These are phyloP conservation scores for Camelus bactrianus DNA, from an alignment of 2,113 vertebrate genomes.

Conservation along the genomic window DNA sequence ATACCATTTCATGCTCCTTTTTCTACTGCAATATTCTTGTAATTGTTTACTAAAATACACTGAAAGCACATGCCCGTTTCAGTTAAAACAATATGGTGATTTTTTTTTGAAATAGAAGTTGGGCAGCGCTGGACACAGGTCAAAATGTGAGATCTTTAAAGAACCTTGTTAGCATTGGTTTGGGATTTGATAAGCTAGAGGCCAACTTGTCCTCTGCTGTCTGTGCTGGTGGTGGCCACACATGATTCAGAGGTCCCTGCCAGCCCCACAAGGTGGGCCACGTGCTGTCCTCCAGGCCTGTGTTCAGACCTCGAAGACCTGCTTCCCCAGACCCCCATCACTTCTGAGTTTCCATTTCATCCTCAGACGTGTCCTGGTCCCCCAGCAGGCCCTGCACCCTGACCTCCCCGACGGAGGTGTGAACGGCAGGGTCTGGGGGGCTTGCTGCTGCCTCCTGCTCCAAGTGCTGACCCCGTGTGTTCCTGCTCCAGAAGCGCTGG, in stretches of 20 bases:
- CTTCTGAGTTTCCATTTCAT: background rate
- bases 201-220: background rate
- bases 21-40: no score
- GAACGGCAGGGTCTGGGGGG: fast-evolving
- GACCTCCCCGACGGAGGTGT: background rate
- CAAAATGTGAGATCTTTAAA: background rate
- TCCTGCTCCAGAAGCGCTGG: background rate
- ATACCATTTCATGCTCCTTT: background rate
- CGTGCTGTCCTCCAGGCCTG: background rate
- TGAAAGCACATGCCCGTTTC: background rate
- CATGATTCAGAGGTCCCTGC: background rate
- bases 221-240: background rate
- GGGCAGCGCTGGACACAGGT: background rate
- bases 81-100: fast-evolving
- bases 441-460: no score
- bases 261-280: background rate
- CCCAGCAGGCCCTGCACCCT: background rate
- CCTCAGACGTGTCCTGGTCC: fast-evolving
- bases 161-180: no score
- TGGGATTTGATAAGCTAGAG: background rate
- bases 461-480: fast-evolving
- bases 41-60: background rate
- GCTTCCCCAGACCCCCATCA: no score
- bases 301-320: no score
- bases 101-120: background rate